Conservation (phyloP, 1,140 invertebrate species). For the Drosophila athabasca region DNA sequence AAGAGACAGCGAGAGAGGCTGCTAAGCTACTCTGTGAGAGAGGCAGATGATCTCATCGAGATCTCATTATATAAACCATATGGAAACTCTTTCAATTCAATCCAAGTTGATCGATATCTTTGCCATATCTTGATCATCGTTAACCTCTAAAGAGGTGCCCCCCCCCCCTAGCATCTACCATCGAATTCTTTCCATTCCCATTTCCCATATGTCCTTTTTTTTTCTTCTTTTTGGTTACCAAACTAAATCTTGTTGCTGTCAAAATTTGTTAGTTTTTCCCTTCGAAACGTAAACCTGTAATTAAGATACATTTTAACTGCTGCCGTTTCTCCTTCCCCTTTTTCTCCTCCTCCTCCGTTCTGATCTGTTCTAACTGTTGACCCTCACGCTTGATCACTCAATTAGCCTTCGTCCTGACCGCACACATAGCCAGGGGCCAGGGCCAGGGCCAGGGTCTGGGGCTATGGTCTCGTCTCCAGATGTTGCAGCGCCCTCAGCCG, state of each 20-base stretch:
- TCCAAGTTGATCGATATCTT: too few species aligned
- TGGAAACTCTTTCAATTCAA: too few species aligned
- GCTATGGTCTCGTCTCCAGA: conserved; percentile 28
- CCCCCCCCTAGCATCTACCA: not conserved
- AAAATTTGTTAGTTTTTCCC: conserved; percentile 47
- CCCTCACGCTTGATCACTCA: conserved; percentile 62
- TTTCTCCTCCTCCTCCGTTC: not conserved
- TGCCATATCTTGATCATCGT: too few species aligned
- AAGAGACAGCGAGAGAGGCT: too few species aligned
- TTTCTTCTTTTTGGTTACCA: conserved; percentile 1
- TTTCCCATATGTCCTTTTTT: not conserved
- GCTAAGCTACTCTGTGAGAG: too few species aligned
- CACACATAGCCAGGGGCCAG: conserved; percentile 30
- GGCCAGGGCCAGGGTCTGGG: not conserved
- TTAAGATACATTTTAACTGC: conserved; percentile 37
- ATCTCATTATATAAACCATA: too few species aligned
- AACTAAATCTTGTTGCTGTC: conserved; percentile 51
- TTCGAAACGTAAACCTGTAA: conserved; percentile 36
- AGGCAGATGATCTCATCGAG: too few species aligned
- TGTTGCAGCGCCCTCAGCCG: conserved; percentile 46
- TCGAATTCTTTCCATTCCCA: not conserved
- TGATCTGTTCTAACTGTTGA: conserved; percentile 41
- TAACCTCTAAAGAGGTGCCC: too few species aligned
- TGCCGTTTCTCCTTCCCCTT: not conserved
- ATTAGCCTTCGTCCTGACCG: conserved; percentile 45